Evolutionary conservation across 2,113 vertebrate genomes (phyloP), one percentile per base, ranked within the genome.

Genomic region (Carollia perspicillata): DNA sequence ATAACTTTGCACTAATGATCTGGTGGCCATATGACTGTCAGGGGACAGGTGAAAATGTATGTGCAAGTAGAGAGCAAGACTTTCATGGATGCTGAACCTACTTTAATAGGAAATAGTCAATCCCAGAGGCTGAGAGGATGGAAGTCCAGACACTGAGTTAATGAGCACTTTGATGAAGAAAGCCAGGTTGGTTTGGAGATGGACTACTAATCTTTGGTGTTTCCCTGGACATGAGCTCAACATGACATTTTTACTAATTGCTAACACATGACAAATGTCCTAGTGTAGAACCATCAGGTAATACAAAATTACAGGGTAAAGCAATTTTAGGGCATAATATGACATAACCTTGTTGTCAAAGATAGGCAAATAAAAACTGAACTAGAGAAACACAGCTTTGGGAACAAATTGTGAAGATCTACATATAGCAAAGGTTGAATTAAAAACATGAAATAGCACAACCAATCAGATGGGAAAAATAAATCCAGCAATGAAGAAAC

Each of bases 381-480:
- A 17, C 53, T 53, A 37, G 26, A 71, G 63, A 94, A 91, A 63
- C 13, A 83, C 30, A 77, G 74, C 91, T 68, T 55, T 12, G 47
- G 44, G 11, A 81, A 81, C 42, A 49, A 71, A 69, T 35, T 28
- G 4, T 53, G 58, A 84, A 91, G 53, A 30, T 63, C 68, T 72
- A 6, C 40, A 33, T 75, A 22, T 23, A 78, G 55, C n/a, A 80
- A 44, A 84, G n/a, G 1, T 42, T 84, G 79, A 80, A 88, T 89
- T 90, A 77, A 90, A 88, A 60, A 72, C 66, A 89, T 84, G 49
- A 93, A 96, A 95, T 84, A 72, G n/a, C 17, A 88, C 10, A 87
- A 40, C 14, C 13, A 35, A 81, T 95, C 68, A 71, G 17, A 49
- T 77, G 28, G 42, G 90, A 37, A 35, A 75, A 37, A 40, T 35